These are phyloP conservation scores for Lithodes maja DNA, from an alignment of 2,888 invertebrate species.

Conservation along the genomic window DNA sequence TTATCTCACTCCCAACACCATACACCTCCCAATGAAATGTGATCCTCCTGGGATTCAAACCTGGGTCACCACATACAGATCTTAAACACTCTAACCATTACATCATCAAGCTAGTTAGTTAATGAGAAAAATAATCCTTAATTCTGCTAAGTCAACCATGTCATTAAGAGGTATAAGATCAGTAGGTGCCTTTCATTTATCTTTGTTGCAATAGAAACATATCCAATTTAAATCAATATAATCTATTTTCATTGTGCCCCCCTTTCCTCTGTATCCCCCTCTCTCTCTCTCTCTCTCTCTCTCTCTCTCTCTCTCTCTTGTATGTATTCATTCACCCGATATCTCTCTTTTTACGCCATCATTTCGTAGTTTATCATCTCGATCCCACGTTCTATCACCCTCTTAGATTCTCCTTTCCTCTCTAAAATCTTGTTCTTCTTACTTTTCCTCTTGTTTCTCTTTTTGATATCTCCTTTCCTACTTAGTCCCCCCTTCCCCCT, in stretches of 20 bases:
- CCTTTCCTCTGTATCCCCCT: neutral
- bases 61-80: too few species aligned
- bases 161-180: too few species aligned
- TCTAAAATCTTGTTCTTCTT: neutral
- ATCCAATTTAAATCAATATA: too few species aligned
- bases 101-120: too few species aligned
- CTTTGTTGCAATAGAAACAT: too few species aligned
- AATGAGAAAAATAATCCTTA: too few species aligned
- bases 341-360: neutral
- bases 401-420: neutral
- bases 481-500: neutral
- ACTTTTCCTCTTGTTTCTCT: neutral
- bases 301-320: neutral
- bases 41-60: too few species aligned
- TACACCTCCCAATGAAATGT: too few species aligned
- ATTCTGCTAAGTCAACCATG: too few species aligned
- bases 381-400: neutral
- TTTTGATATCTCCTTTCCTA: neutral
- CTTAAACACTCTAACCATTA: too few species aligned
- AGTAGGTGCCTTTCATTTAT: too few species aligned
- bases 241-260: neutral
- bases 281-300: neutral
- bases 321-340: neutral
- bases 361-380: neutral
- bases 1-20: too few species aligned